Evolutionary conservation across 2,113 vertebrate genomes (phyloP), one percentile per base, ranked within the genome.

Genomic region (Hemiprocne comata): DNA sequence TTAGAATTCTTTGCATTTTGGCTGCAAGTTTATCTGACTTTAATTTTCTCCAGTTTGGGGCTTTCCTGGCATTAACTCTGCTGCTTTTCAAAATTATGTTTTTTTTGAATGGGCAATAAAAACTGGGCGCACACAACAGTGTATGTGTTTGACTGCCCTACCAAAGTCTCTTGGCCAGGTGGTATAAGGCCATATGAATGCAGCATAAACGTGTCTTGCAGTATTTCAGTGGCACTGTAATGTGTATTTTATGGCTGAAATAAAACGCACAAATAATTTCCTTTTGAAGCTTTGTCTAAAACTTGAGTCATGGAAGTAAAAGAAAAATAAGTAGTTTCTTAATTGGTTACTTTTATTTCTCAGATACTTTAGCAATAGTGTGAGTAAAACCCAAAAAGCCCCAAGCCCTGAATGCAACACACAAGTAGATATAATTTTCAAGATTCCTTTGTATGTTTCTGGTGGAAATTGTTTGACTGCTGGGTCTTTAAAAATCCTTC

Each of bases 141-240:
- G 96, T 57, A 97, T 96, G 95, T 74, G 84, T 85, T 81, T 1
- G 29, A 38, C 88, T 81, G 95, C 96, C 94, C 90, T 74, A 94
- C 94, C 90, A 94, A 73, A 10, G 73, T 80, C 83, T 94, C 82
- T 66, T 25, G 92, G 94, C 93, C 89, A 93, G 91, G 91, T 84
- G 96, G 94, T 93, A 76, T 2, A 13, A 95, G 89, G 96, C 96
- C 93, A 90, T 61, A 51, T n/a, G 57, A 95, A 73, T 40, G 21
- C 67, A 79, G 85, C 75, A 80, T 62, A 85, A 94, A 86, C 34
- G 15, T 83, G 77, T 46, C 84, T 90, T 85, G 91, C 77, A 93
- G 74, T 72, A 51, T 97, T 94, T 94, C 93, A 73, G 60, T 54
- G 42, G 51, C 77, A 60, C 85, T 70, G 65, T 90, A 79, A 76